Evolutionary conservation across 1,140 invertebrate genomes (phyloP).

Genomic region (Drosophila orena): DNA sequence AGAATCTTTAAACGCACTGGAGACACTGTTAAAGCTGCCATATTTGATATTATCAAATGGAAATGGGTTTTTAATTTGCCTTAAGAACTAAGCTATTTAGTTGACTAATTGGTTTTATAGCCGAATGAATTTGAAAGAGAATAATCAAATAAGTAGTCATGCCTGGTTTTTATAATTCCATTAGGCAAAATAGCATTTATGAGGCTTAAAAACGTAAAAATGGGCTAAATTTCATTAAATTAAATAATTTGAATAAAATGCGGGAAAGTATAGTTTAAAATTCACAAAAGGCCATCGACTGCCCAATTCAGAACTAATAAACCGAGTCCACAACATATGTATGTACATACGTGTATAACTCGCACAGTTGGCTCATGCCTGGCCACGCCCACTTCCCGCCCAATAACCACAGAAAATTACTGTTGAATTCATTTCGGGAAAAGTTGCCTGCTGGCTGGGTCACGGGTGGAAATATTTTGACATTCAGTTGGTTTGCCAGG

Average conservation of each 20-base stretch:
- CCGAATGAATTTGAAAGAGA: not conserved
- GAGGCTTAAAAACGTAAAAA: not conserved
- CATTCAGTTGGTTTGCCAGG: slow-evolving; percentile 36
- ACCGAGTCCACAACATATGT: slow-evolving; percentile 10
- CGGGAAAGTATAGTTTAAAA: slow-evolving; percentile 15
- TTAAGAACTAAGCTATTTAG: not conserved
- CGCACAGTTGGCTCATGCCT: slow-evolving; percentile 7
- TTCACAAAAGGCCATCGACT: slow-evolving; percentile 34
- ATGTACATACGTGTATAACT: too few species aligned
- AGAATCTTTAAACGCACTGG: too few species aligned
- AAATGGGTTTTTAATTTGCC: not conserved
- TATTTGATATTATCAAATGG: slow-evolving; percentile 7
- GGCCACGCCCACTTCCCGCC: slow-evolving; percentile 31
- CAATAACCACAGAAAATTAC: slow-evolving; percentile 43
- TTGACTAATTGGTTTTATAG: slow-evolving; percentile 7
- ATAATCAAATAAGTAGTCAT: not conserved
- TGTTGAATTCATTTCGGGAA: slow-evolving; percentile 25
- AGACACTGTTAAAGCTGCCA: not conserved
- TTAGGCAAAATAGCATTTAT: slow-evolving; percentile 8
- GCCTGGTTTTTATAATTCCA: slow-evolving; percentile 4
- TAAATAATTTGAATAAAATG: slow-evolving; percentile 17
- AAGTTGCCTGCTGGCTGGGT: slow-evolving; percentile 33
- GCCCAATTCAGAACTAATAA: slow-evolving; percentile 29
- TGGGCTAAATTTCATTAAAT: slow-evolving; percentile 9
- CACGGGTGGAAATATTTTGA: slow-evolving; percentile 42